phyloP scores from a whole-genome alignment of 2,797 vertebrate species.

The Pterois miles region DNA sequence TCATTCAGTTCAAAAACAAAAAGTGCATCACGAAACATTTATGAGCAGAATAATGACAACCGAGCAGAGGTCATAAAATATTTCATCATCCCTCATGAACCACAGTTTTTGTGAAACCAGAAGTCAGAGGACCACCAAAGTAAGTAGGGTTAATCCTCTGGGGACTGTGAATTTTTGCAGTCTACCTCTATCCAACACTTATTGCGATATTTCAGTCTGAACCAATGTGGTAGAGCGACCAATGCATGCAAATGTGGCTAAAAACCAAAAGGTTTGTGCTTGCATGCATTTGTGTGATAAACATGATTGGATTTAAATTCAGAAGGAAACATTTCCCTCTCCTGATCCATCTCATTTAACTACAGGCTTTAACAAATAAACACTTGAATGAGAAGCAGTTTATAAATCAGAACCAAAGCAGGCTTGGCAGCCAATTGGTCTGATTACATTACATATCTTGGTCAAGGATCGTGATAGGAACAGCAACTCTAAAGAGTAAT shows the following conservation, averaged over 20 bases:
- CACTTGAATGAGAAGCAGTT: background rate
- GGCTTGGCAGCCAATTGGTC: background rate
- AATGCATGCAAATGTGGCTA: background rate
- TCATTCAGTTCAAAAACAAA: background rate
- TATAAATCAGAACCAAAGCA: background rate
- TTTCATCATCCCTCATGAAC: background rate
- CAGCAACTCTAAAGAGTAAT: background rate
- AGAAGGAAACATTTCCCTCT: background rate
- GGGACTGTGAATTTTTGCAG: background rate
- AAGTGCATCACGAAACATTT: background rate
- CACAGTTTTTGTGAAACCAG: background rate
- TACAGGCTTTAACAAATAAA: constrained; percentile 1
- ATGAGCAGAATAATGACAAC: background rate
- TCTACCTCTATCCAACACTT: background rate
- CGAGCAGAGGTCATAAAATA: background rate
- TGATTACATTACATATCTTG: background rate
- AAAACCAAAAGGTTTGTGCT: constrained; percentile 1
- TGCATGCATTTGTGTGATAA: background rate
- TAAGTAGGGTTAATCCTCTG: background rate
- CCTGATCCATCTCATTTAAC: background rate
- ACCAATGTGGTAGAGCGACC: background rate
- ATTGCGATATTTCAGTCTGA: constrained; percentile 2
- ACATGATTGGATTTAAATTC: background rate
- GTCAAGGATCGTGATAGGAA: background rate
- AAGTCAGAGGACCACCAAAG: background rate